Percentiles rank a stretch among this genome's conserved stretches.
phyloP scores from a whole-genome alignment of 2,888 invertebrate species.

The Brassicogethes aeneus region DNA sequence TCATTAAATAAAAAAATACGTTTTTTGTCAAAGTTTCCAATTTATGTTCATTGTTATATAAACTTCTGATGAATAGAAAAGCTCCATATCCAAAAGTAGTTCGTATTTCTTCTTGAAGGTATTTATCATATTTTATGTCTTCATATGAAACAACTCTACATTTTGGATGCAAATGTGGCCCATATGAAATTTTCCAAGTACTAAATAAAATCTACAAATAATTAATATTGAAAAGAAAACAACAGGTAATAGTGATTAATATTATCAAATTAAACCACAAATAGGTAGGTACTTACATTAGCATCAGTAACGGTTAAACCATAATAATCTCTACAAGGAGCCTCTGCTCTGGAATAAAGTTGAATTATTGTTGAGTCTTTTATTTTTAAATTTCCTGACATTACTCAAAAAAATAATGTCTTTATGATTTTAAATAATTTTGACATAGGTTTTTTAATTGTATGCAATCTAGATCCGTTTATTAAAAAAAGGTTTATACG shows the following conservation, averaged over 20 bases:
- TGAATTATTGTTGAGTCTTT: constrained; percentile 20
- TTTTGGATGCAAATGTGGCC: background rate
- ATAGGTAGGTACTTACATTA: constrained; percentile 29
- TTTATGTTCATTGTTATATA: background rate
- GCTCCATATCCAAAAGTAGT: constrained; percentile 25
- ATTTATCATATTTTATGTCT: constrained; percentile 24
- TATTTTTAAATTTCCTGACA: background rate
- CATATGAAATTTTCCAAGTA: background rate
- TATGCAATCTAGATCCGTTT: too few species aligned
- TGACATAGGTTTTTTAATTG: too few species aligned
- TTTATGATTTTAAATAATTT: background rate
- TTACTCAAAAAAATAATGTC: background rate
- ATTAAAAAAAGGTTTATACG: too few species aligned
- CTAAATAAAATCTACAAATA: background rate
- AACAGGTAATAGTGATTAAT: too few species aligned
- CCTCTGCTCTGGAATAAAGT: constrained; percentile 30
- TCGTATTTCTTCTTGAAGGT: constrained; percentile 25
- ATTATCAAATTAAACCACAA: too few species aligned
- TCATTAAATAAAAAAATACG: background rate
- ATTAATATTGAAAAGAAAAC: too few species aligned
- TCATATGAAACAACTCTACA: constrained; percentile 6
- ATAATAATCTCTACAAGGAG: constrained; percentile 34
- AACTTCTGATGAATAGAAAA: background rate
- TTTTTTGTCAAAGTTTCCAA: background rate
- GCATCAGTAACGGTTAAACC: constrained; percentile 30